Percentiles rank a stretch among this genome's conserved stretches.
These are phyloP conservation scores for Merluccius polli DNA, from an alignment of 2,797 vertebrate genomes.

Conservation along the genomic window DNA sequence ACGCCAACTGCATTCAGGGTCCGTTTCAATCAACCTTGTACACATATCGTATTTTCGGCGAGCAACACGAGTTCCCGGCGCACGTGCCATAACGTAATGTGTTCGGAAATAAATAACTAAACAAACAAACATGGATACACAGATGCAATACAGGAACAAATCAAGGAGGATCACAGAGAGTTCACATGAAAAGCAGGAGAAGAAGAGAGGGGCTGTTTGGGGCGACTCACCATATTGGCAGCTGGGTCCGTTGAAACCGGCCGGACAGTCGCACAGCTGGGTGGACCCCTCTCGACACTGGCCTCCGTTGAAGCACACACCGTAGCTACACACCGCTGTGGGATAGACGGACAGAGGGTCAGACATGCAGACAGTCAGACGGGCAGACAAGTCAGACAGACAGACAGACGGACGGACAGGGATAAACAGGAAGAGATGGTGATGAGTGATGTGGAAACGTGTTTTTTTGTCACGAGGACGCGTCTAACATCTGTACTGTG, in stretches of 20 bases:
- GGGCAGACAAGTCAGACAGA: neutral
- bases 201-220: slow-evolving; percentile 4
- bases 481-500: slow-evolving; percentile 40
- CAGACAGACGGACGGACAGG: slow-evolving; percentile 19
- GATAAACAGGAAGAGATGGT: slow-evolving; percentile 24
- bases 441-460: slow-evolving; percentile 44
- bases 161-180: neutral
- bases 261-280: slow-evolving; percentile 77
- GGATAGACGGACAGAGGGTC: slow-evolving; percentile 21
- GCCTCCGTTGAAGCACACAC: slow-evolving; percentile 81
- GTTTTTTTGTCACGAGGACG: slow-evolving; percentile 47
- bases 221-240: slow-evolving; percentile 83
- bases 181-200: neutral
- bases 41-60: slow-evolving; percentile 9
- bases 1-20: slow-evolving; percentile 32
- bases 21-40: slow-evolving; percentile 23
- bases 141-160: neutral
- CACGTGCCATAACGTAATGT: neutral
- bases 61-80: neutral
- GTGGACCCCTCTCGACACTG: slow-evolving; percentile 71
- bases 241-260: slow-evolving; percentile 82
- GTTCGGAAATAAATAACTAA: neutral
- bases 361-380: slow-evolving; percentile 23
- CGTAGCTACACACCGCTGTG: slow-evolving; percentile 71
- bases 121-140: neutral